Conservation (phyloP, 2,113 vertebrate species). For the Ameiurus melas region DNA sequence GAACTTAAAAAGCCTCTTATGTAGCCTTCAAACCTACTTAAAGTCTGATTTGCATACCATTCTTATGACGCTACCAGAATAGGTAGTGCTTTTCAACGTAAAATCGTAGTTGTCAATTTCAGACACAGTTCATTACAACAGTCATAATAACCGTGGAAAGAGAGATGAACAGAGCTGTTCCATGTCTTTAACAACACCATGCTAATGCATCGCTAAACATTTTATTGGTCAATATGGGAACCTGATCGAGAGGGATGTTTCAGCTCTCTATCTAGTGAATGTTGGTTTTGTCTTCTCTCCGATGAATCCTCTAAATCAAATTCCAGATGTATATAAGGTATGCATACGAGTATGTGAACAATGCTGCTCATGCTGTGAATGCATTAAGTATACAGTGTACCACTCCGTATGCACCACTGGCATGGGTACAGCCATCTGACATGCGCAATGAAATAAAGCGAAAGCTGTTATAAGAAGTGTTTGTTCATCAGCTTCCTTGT, state of each 20-base stretch:
- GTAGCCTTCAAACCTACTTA: not conserved
- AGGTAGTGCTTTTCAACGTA: not conserved
- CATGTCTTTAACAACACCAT: not conserved
- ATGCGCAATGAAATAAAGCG: not conserved
- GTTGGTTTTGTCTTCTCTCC: not conserved
- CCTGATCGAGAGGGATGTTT: not conserved
- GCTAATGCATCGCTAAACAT: not conserved
- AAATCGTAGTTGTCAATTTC: not conserved
- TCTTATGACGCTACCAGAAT: not conserved
- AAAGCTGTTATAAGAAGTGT: not conserved
- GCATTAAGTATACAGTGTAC: no score
- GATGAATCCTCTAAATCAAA: not conserved
- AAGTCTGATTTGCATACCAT: not conserved
- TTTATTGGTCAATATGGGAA: not conserved
- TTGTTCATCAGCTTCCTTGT: not conserved
- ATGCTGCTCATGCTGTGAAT: not conserved
- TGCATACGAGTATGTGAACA: not conserved
- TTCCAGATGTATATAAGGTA: not conserved
- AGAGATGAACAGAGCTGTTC: not conserved
- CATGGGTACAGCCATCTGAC: not conserved
- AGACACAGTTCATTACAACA: not conserved
- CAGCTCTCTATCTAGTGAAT: not conserved
- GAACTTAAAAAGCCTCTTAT: not conserved
- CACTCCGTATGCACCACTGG: not conserved
- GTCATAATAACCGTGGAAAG: not conserved